Evolutionary conservation across 2,797 vertebrate genomes (phyloP), one percentile per base, ranked within the genome.

Genomic region (Saxicola maurus): DNA sequence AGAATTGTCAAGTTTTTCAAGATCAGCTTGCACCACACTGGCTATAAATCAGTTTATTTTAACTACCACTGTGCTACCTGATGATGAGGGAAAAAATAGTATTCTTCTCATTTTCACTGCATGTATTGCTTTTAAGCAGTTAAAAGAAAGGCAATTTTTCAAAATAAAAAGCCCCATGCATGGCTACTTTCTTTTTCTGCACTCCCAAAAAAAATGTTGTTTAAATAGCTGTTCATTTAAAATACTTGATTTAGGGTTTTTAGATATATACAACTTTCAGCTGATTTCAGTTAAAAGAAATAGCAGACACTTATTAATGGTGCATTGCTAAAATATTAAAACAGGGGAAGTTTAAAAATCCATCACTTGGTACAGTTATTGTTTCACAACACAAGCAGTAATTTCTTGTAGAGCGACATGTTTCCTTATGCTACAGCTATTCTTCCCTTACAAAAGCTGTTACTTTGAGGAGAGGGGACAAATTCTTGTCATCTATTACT

Each of bases 241-340:
- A 52, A 90, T 27, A 37, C 27, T 21, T 45, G 31, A 69, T 42
- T 68, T 48, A 81, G 13, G 4, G 2, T 4, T 89, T 92, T 87
- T 20, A 49, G 17, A 55, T 35, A 49, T 76, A 69, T 85, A 17
- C 24, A 80, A 3, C 42, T 89, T 82, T 91, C 74, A 76, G 60
- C 20, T 73, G 64, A 91, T 90, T 94, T 94, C 79, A 90, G 55
- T 91, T 92, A 84, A 90, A 92, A 91, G 75, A 93, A 95, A 96
- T 52, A 95, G 28, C 31, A 92, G 65, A 86, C 31, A 89, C 64
- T 73, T 95, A 94, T 82, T 95, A 94, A 90, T 62, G 18, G 55
- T 72, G 51, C 48, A 86, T 81, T 77, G 91, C 49, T 93, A 61
- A 55, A 92, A 90, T 67, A 89, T 59, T 92, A 89, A 93, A 95